Base-by-base conservation (phyloP, 2,888 invertebrate genomes). In the Watsonalla cultraria region DNA sequence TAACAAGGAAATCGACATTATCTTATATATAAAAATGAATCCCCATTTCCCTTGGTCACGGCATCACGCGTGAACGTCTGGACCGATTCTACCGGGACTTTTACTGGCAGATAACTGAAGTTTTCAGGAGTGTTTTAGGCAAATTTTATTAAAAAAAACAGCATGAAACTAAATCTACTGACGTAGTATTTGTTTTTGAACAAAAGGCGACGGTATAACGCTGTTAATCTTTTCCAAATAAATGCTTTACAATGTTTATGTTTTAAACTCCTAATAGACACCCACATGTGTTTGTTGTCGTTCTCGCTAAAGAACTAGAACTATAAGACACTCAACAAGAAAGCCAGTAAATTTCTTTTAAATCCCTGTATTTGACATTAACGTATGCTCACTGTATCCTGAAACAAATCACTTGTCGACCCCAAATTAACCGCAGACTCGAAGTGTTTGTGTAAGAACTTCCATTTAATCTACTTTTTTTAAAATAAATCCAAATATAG, bases 361-460 rank as follows among this genome's bases (percentile, higher is more conserved):
- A 65, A 67, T 71, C 64, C 65, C 62, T 64, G 64, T 65, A 60
- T 68, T 65, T 68, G 75, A 75, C 70, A 61, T 61, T 68, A 70
- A 68, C 72, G 42, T 42, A 76, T 72, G 74, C 74, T 72, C 70
- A 74, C 65, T 55, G 59, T 60, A 65, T 63, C 60, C 65, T 59
- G 61, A 66, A 68, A 78, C 77, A 78, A 80, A 82, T 82, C 80
- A 76, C 76, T 72, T 71, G 74, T 70, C 74, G 64, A 70, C 72
- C 69, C 70, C 62, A 70, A 82, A 80, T 78, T 80, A 83, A 80
- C 81, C 76, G 62, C 76, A 68, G 66, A 72, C 72, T 68, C 58
- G 62, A 65, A 64, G 59, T 74, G 72, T 78, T 76, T 74, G 72
- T 75, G 76, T 76, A 71, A 68, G 64, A 51, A 62, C 56, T 65